Base-by-base conservation (phyloP, 2,113 vertebrate genomes). In the Furnarius figulus region DNA sequence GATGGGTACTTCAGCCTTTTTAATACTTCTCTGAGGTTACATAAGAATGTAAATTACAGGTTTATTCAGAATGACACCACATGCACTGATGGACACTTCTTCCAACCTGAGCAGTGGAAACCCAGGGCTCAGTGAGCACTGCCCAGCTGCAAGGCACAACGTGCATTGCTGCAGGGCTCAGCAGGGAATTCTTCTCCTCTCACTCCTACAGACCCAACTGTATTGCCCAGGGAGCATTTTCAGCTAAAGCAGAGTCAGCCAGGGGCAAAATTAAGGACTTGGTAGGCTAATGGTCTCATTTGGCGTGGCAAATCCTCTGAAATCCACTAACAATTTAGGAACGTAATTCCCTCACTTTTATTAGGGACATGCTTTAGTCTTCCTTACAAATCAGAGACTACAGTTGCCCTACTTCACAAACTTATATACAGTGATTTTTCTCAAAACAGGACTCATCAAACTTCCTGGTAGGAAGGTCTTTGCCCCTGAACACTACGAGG, bases 281-380 rank as follows among this genome's bases (percentile, higher is more conserved):
- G 9, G 49, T 33, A 79, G 37, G 44, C 80, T 90, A 84, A 87
- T 37, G 76, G 82, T 76, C 68, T 91, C 81, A 73, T 96, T 49
- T 91, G 84, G 72, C 80, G 58, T 56, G 67, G 80, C 85, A 95
- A 95, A 95, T 95, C 82, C 93, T 77, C 88, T 56, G 86, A 92
- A 94, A 95, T 89, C 91, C 93, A 93, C 53, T 53, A 73, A 89
- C 88, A 89, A 65, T 90, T 93, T 78, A 62, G 90, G 40, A 90
- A 16, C 39, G 14, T 86, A 95, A 97, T 93, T 72, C 59, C 52
- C 44, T 77, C 56, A 33, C 68, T 92, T 82, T 76, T 81, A 78
- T 63, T 49, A 84, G 89, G 47, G 66, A 47, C 50, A 40, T 46
- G 46, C 65, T 89, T 79, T 86, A 71, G 68, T 75, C 81, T 71